Evolutionary conservation across 1,140 invertebrate species (phyloP).

Genomic region (Eubasilissa regina): DNA sequence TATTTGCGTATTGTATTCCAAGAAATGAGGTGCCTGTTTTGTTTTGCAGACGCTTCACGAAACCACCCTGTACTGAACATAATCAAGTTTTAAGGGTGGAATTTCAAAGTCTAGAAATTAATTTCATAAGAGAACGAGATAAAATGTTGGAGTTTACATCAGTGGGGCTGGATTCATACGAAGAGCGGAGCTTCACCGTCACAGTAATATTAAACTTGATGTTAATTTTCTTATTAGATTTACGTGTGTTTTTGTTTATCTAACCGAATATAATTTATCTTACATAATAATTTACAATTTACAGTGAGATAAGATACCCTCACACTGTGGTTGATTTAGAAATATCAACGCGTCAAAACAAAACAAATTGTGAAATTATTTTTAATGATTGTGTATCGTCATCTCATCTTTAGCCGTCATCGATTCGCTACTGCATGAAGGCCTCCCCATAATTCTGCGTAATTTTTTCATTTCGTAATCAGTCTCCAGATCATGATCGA

Average conservation of each 20-base stretch:
- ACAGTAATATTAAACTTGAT: conserved; percentile 31
- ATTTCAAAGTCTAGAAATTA: conserved; percentile 7
- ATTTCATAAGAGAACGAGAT: conserved; percentile 24
- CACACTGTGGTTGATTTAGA: too few species aligned
- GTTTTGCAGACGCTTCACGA: too few species aligned
- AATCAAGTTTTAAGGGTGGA: conserved; percentile 27
- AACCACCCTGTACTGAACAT: background rate
- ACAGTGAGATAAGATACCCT: conserved; percentile 6
- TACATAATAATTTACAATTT: conserved; percentile 18
- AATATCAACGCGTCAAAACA: too few species aligned
- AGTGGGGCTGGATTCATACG: background rate
- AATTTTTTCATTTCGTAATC: too few species aligned
- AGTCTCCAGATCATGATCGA: too few species aligned
- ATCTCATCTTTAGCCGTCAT: too few species aligned
- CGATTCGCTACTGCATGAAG: too few species aligned
- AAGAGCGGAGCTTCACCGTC: background rate
- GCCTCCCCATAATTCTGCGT: too few species aligned
- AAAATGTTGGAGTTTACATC: conserved; percentile 12
- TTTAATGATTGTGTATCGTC: too few species aligned
- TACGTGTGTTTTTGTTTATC: conserved; percentile 32
- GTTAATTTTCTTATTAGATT: conserved; percentile 25
- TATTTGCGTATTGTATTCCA: too few species aligned
- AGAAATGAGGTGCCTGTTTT: too few species aligned
- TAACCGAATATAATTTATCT: conserved; percentile 27
- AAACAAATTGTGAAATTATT: too few species aligned